Percentiles rank a stretch among this genome's conserved stretches.
Conservation (phyloP, 2,888 invertebrate species). For the Metallyticus violacea region DNA sequence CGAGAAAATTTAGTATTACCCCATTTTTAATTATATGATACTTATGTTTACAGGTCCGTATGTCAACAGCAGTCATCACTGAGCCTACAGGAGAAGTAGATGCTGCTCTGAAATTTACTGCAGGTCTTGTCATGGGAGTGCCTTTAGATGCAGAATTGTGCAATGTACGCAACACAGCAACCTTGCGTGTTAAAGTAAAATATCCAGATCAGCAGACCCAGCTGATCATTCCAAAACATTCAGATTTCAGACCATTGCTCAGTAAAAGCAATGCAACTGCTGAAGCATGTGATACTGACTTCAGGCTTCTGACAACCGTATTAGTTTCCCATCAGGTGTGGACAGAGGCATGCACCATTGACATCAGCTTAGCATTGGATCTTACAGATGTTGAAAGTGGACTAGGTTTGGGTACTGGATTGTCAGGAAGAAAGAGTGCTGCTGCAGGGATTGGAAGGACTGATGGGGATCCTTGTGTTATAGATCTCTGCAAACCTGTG, state of each 20-base stretch:
- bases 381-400: constrained; percentile 56
- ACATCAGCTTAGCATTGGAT: constrained; percentile 78
- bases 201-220: constrained; percentile 92
- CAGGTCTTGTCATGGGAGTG: constrained; percentile 84
- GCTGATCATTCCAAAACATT: constrained; percentile 72
- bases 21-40: too few species aligned
- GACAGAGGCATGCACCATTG: constrained; percentile 88
- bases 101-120: constrained; percentile 86
- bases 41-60: constrained; percentile 64
- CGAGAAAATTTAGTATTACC: too few species aligned
- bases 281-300: constrained; percentile 48
- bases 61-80: constrained; percentile 76
- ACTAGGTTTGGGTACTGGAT: constrained; percentile 27
- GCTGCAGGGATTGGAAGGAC: constrained; percentile 32
- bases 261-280: constrained; percentile 42
- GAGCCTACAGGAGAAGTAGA: constrained; percentile 80
- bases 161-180: constrained; percentile 69
- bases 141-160: constrained; percentile 83
- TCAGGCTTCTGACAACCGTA: constrained; percentile 79
- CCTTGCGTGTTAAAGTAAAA: constrained; percentile 78
- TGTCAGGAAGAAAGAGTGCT: neutral
- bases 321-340: constrained; percentile 88
- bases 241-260: constrained; percentile 62
- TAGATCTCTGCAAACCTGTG: constrained; percentile 83
- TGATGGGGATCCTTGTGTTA: constrained; percentile 55